phyloP scores from a whole-genome alignment of 1,140 invertebrate species.

The Lepidurus couesii region DNA sequence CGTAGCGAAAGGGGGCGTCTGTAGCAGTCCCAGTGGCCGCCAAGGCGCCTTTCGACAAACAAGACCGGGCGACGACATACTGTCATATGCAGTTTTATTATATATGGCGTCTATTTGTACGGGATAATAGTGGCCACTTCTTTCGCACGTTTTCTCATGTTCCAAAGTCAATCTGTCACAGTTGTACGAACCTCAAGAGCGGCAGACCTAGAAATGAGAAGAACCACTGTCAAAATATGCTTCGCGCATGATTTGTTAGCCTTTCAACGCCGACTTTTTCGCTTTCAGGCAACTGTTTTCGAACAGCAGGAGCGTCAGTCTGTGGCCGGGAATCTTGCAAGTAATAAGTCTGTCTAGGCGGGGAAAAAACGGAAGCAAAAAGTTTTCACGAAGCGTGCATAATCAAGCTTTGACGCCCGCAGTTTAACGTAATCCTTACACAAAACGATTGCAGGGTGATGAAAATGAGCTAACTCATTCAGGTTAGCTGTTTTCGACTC shows the following conservation, averaged over 20 bases:
- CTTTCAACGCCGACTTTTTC: not conserved
- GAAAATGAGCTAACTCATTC: constrained; percentile 1
- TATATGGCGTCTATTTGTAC: not conserved
- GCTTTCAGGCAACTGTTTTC: no score
- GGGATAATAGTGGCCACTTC: not conserved
- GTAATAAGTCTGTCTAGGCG: not conserved
- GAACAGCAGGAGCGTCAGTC: not conserved
- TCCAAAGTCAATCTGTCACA: constrained; percentile 3
- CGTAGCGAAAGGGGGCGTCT: not conserved
- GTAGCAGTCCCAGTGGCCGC: not conserved
- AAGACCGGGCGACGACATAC: not conserved
- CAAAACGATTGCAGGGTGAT: not conserved
- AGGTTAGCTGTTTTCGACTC: not conserved
- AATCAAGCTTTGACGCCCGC: not conserved
- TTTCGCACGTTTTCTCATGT: not conserved
- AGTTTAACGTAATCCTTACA: not conserved
- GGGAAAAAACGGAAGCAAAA: not conserved
- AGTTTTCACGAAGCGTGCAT: not conserved
- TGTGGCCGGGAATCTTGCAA: not conserved
- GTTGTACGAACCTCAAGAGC: not conserved
- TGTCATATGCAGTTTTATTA: not conserved
- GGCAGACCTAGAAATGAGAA: not conserved
- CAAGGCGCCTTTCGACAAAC: not conserved
- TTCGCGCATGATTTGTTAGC: not conserved
- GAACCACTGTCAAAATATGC: not conserved